Evolutionary conservation across 1,140 invertebrate genomes (phyloP).

Genomic region (Thaumatotibia leucotreta): DNA sequence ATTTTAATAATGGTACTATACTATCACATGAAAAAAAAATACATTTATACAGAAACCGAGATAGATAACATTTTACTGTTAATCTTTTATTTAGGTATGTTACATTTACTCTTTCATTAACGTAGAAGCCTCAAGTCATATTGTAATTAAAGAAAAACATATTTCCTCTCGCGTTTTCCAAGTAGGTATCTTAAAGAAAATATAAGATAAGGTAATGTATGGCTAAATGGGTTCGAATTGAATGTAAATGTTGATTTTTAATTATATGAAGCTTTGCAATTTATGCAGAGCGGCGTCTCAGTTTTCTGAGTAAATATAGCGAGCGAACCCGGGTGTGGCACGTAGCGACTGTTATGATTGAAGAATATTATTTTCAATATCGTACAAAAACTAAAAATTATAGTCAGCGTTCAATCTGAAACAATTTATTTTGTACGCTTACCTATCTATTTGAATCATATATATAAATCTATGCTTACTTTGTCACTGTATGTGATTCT

Average conservation of each 20-base stretch:
- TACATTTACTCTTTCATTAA: too few species aligned
- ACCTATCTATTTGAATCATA: too few species aligned
- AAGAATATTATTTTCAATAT: background rate
- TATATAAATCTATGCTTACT: too few species aligned
- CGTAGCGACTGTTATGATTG: conserved; percentile 26
- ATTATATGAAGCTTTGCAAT: conserved; percentile 74
- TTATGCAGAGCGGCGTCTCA: conserved; percentile 70
- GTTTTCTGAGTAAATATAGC: conserved; percentile 62
- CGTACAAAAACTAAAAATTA: too few species aligned
- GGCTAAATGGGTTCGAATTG: conserved; percentile 54
- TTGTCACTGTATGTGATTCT: too few species aligned
- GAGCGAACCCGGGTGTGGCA: conserved; percentile 50
- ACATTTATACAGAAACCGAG: too few species aligned
- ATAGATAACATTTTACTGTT: too few species aligned
- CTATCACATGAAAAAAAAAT: too few species aligned
- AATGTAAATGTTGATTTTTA: conserved; percentile 78
- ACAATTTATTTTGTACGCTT: too few species aligned
- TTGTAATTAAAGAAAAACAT: background rate
- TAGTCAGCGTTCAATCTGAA: too few species aligned
- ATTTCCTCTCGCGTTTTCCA: background rate
- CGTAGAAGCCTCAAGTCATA: background rate
- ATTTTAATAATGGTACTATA: too few species aligned
- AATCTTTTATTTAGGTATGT: too few species aligned
- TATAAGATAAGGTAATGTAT: conserved; percentile 34
- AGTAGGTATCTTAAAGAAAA: conserved; percentile 9